Conservation (phyloP, 1,140 invertebrate genomes). For the Rhynchophorus ferrugineus region DNA sequence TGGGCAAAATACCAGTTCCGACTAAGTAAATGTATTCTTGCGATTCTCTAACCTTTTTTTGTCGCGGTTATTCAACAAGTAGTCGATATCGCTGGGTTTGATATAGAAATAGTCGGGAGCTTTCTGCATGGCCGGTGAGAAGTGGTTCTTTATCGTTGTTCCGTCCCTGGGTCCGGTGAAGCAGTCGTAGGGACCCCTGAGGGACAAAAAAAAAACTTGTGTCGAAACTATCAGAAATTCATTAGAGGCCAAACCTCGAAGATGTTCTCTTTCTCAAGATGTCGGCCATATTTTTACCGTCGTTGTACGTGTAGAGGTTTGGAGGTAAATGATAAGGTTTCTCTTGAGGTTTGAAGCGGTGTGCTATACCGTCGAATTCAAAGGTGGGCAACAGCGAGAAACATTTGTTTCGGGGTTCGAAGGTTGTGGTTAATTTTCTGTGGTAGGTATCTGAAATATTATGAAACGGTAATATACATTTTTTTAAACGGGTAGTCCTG, state of each 20-base stretch:
- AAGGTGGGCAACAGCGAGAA: constrained; percentile 27
- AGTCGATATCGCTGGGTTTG: constrained; percentile 27
- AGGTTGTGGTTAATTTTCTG: constrained; percentile 6
- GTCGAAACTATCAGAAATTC: too few species aligned
- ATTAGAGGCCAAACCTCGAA: neutral
- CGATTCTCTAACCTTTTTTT: constrained; percentile 28
- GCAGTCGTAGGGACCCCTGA: constrained; percentile 34
- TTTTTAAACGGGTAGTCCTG: too few species aligned
- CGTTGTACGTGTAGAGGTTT: constrained; percentile 25
- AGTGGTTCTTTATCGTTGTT: constrained; percentile 38
- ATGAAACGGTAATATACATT: constrained; percentile 1
- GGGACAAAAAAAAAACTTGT: constrained; percentile 15
- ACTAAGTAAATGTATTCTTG: too few species aligned
- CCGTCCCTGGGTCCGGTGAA: constrained; percentile 35
- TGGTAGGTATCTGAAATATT: constrained; percentile 14
- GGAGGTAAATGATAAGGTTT: constrained; percentile 24
- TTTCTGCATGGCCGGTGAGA: constrained; percentile 18
- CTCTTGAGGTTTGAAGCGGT: constrained; percentile 25
- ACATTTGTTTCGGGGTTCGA: constrained; percentile 15
- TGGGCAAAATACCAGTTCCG: neutral
- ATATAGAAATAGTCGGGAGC: constrained; percentile 30
- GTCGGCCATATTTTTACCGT: constrained; percentile 14
- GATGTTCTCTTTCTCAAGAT: constrained; percentile 9
- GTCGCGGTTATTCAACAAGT: constrained; percentile 27
- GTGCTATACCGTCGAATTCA: constrained; percentile 30